Evolutionary conservation across 2,888 invertebrate genomes (phyloP), one percentile per base, ranked within the genome.

Genomic region (Bedellia somnulentella): DNA sequence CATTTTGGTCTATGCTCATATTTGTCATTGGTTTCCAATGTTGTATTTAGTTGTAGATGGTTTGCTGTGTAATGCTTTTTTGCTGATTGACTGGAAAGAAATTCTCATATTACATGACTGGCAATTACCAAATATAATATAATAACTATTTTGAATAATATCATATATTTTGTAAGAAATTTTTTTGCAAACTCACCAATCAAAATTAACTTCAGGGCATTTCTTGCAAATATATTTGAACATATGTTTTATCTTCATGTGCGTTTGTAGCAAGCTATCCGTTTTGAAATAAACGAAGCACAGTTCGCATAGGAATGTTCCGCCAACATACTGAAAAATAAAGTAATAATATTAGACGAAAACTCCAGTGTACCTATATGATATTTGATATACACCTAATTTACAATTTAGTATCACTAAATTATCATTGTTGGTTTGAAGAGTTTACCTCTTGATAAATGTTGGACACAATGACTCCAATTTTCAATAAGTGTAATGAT

Each of bases 221-320:
- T 64, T 59, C 22, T 46, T 61, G 44, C 73, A 75, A n/a, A 70
- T 37, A 47, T 68, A 75, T 39, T 75, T 75, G 41, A 61, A 71
- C 56, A 66, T 55, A 35, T 75, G 73, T 38, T 73, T 68, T 18
- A 66, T 67, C 15, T 59, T 62, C 46, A 64, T 58, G 24, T 75
- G 73, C 1, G 51, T 55, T 38, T 60, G 59, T n/a, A 73, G 38
- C 13, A 70, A 42, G 30, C 62, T 67, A 5, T 64, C 59, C 0
- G 68, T 66, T 46, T 64, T 70, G 38, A 68, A 73, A 37, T 57
- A 67, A 38, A 52, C 62, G 32, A 52, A 42, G 41, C 73, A 75
- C 11, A 73, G 35, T 1, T 52, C 47, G 45, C 73, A 75, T 13
- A 46, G 49, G 35, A 42, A 60, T 21, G 35, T 47, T 1, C 71